Conservation (phyloP, 2,113 vertebrate genomes). For the Dasyurus viverrinus region DNA sequence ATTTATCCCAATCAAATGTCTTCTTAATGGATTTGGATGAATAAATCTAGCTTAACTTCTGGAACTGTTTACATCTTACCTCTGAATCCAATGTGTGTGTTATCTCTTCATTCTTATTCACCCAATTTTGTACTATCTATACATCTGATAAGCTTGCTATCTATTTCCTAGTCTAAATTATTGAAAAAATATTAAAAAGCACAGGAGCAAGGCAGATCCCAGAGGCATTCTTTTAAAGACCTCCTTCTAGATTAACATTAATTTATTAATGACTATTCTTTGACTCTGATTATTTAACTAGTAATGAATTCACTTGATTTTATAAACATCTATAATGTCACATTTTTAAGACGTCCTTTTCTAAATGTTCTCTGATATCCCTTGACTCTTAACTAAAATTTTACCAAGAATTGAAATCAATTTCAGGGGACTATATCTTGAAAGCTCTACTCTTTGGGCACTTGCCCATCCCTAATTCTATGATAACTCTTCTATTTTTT, state of each 20-base stretch:
- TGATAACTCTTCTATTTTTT: not conserved
- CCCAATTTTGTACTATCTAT: not conserved
- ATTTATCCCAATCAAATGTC: not conserved
- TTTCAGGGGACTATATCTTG: not conserved
- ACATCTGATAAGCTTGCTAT: not conserved
- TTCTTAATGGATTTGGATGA: not conserved
- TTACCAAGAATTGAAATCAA: not conserved
- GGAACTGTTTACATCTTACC: not conserved
- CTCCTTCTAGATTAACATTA: not conserved
- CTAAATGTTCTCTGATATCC: not conserved
- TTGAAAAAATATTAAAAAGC: not conserved
- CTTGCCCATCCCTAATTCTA: not conserved
- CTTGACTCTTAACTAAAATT: not conserved
- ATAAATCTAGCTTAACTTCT: not conserved
- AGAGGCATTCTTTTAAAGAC: not conserved
- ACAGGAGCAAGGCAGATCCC: not conserved
- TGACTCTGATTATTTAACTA: not conserved
- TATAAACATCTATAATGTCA: not conserved
- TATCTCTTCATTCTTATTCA: not conserved
- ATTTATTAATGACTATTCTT: not conserved
- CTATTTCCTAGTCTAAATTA: not conserved
- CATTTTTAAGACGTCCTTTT: not conserved
- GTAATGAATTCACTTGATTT: not conserved
- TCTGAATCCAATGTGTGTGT: not conserved
- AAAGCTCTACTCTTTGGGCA: not conserved